phyloP scores from a whole-genome alignment of 2,888 invertebrate species.

The Agrotis exclamationis region DNA sequence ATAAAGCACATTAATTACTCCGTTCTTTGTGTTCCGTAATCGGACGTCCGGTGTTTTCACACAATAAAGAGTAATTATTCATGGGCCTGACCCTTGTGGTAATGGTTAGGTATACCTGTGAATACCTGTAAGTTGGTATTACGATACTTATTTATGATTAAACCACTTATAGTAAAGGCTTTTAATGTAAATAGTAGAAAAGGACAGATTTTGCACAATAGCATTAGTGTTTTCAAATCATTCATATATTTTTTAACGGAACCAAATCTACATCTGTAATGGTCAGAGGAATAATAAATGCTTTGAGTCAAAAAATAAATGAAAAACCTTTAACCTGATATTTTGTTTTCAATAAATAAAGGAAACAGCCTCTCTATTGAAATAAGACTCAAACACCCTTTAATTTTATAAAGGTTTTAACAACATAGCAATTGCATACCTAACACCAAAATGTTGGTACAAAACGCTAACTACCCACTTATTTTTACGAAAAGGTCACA shows the following conservation, averaged over 20 bases:
- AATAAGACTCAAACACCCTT: neutral
- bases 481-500: neutral
- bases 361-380: too few relatives aligned
- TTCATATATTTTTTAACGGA: too few relatives aligned
- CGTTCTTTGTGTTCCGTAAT: constrained; percentile 7
- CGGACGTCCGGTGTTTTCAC: constrained; percentile 47
- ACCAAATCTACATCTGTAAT: too few relatives aligned
- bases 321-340: too few relatives aligned
- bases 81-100: constrained; percentile 7
- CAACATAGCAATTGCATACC: neutral
- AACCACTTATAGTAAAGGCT: too few relatives aligned
- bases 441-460: neutral
- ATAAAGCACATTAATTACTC: constrained; percentile 22
- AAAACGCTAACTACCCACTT: neutral
- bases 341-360: too few relatives aligned
- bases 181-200: too few relatives aligned
- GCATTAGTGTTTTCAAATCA: too few relatives aligned
- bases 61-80: constrained; percentile 39
- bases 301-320: too few relatives aligned
- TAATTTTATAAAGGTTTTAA: neutral
- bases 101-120: neutral
- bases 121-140: neutral
- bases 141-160: neutral
- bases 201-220: too few relatives aligned
- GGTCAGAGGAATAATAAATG: too few relatives aligned